Base-by-base conservation (phyloP, 2,797 vertebrate genomes). In the Pangasius mekongensis region DNA sequence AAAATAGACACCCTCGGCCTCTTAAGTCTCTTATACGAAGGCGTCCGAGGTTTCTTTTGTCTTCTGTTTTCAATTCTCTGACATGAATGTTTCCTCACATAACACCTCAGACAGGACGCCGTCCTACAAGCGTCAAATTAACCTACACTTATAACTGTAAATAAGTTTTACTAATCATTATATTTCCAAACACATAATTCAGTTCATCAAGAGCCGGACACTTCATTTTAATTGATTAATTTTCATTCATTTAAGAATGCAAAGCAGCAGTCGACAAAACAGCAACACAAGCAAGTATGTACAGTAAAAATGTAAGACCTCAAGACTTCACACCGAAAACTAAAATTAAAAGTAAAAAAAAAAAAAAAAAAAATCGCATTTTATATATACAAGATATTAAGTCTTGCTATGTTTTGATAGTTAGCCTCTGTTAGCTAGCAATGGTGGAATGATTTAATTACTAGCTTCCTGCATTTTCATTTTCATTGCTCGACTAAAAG, bases 1-100 rank as follows among this genome's bases (percentile, higher is more conserved):
- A 47, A 87, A 81, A 87, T 87, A 87, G 86, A 81, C 1, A 2
- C 33, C 13, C 33, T 43, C 24, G 30, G 22, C 43, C 60, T 80
- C 76, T n/a, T 54, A 80, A 67, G 47, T 14, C 22, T 24, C 22
- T 58, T 27, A 33, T 20, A 52, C 24, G 76, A 67, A 81, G 76
- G 62, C 27, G 47, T 64, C 74, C 20, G 22, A 52, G 73, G 52
- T 77, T 36, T 47, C 16, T 81, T 54, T 66, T 78, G n/a, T 56
- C 8, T n/a, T 80, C 24, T 56, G 5, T 67, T 69, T 66, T 56
- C 66, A 47, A n/a, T 30, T 8, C 27, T 43, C 76, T 56, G 47
- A 7, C 73, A 64, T 18, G 11, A 47, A 74, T 20, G 20, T 77
- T 62, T 77, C 39, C 54, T 77, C 22, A 49, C 7, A 20, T 58